phyloP scores from a whole-genome alignment of 2,797 vertebrate species.

The Cossypha dichroa region DNA sequence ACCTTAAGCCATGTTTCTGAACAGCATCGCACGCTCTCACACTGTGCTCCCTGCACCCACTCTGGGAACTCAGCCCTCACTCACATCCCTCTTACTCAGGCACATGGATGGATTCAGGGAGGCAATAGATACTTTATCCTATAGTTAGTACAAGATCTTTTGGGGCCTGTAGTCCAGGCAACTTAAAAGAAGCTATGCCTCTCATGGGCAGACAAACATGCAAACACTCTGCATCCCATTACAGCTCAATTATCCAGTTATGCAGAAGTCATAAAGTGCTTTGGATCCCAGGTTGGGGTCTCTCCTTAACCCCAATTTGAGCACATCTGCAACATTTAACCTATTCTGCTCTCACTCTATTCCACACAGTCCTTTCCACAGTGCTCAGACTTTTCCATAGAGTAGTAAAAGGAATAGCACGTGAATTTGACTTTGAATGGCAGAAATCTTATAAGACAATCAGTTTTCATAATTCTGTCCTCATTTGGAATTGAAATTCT shows the following conservation, averaged over 20 bases:
- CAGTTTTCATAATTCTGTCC: background rate
- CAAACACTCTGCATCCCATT: background rate
- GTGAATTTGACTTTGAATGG: background rate
- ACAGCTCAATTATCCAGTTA: background rate
- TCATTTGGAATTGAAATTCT: background rate
- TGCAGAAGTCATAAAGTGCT: background rate
- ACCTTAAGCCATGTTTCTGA: constrained; percentile 56
- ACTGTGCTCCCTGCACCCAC: constrained; percentile 12
- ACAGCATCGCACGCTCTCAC: background rate
- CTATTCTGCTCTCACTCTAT: background rate
- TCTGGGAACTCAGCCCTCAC: constrained; percentile 19
- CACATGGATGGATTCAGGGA: background rate
- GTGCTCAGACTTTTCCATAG: background rate
- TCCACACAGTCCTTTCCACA: background rate
- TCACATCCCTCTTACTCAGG: background rate
- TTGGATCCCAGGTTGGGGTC: background rate
- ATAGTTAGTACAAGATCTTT: background rate
- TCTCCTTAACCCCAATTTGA: background rate
- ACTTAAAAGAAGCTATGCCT: background rate
- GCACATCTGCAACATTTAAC: background rate
- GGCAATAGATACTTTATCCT: background rate
- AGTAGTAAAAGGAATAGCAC: background rate
- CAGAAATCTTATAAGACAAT: background rate
- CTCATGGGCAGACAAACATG: background rate
- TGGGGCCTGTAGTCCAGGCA: background rate